A percentile compares a stretch with the other conserved stretches of the same genome.
phyloP scores from a whole-genome alignment of 2,797 vertebrate species.

The Carduelis carduelis region DNA sequence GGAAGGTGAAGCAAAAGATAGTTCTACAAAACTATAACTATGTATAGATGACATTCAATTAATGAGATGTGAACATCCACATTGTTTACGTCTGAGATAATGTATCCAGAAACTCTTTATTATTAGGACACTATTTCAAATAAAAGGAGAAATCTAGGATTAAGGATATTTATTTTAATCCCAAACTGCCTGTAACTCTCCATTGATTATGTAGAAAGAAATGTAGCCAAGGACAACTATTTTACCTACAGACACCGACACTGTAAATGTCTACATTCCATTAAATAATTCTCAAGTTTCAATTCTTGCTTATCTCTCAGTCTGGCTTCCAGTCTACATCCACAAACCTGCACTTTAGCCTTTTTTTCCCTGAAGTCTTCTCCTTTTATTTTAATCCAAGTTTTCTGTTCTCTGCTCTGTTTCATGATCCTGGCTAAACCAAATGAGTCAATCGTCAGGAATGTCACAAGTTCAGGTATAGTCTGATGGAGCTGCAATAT shows the following conservation, averaged over 20 bases:
- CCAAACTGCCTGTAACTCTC: neutral
- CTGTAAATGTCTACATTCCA: neutral
- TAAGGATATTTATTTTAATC: neutral
- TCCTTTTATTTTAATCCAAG: slow-evolving; percentile 16
- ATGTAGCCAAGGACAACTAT: neutral
- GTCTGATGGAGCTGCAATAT: neutral
- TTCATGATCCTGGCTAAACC: neutral
- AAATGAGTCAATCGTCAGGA: neutral
- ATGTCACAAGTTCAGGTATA: neutral
- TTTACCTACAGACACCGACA: neutral
- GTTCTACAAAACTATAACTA: neutral
- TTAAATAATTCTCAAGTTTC: neutral
- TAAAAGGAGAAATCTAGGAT: neutral
- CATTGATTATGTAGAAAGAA: neutral
- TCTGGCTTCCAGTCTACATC: neutral
- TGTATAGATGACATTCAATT: neutral
- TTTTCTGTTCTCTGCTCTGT: neutral
- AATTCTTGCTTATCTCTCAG: neutral
- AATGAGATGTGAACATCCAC: neutral
- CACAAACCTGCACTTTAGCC: neutral
- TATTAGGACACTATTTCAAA: neutral
- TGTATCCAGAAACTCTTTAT: neutral
- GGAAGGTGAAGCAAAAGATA: neutral
- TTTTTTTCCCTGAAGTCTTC: neutral
- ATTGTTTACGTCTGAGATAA: neutral